phyloP scores from a whole-genome alignment of 2,888 invertebrate genomes.

The Heliothis peltigera region DNA sequence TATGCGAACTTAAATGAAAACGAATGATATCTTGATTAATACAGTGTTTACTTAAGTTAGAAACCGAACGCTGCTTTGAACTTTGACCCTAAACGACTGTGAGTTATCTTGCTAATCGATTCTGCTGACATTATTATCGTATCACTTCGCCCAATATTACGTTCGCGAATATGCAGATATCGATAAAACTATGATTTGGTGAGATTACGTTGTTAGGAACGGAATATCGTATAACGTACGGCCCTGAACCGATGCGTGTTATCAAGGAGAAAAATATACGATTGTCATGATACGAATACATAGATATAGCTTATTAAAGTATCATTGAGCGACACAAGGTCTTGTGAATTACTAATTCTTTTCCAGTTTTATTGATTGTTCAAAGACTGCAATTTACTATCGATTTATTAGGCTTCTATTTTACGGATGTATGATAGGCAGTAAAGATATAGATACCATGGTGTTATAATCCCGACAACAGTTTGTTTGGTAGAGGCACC shows the following conservation, averaged over 20 bases:
- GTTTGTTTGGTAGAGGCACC: too few species aligned
- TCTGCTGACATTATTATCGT: slow-evolving; percentile 11
- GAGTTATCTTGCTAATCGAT: slow-evolving; percentile 11
- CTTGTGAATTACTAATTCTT: slow-evolving; percentile 50
- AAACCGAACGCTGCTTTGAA: slow-evolving; percentile 24
- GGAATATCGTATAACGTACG: slow-evolving; percentile 59
- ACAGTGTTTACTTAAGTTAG: slow-evolving; percentile 17
- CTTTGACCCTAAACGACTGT: slow-evolving; percentile 27
- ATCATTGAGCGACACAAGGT: slow-evolving; percentile 57
- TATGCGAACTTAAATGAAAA: slow-evolving; percentile 41
- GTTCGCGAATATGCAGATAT: slow-evolving; percentile 14
- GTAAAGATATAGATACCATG: slow-evolving; percentile 39
- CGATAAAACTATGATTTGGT: slow-evolving; percentile 51
- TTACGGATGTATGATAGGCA: slow-evolving; percentile 5
- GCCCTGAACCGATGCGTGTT: slow-evolving; percentile 71
- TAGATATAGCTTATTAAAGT: slow-evolving; percentile 47
- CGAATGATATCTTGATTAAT: slow-evolving; percentile 32
- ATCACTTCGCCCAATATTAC: slow-evolving; percentile 5
- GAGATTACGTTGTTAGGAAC: slow-evolving; percentile 44
- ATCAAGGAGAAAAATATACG: slow-evolving; percentile 66
- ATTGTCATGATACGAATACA: slow-evolving; percentile 58
- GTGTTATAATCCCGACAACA: slow-evolving; percentile 19
- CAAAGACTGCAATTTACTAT: slow-evolving; percentile 21
- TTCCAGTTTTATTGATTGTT: slow-evolving; percentile 50
- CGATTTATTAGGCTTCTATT: slow-evolving; percentile 14